phyloP scores from a whole-genome alignment of 2,888 invertebrate species.

The Dryadula phaetusa region DNA sequence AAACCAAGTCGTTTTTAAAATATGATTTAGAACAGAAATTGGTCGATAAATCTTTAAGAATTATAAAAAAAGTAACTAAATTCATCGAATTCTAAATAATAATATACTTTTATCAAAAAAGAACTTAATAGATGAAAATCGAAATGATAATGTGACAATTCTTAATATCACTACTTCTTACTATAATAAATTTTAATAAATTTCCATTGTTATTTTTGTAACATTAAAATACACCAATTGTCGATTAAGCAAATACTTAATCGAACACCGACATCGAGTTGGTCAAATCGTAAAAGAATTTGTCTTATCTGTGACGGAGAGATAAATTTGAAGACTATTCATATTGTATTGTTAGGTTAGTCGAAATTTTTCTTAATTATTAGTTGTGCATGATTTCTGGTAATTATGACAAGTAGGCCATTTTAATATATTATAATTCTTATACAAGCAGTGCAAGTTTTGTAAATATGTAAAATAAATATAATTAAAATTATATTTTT shows the following conservation, averaged over 20 bases:
- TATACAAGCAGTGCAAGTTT: neutral
- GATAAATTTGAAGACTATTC: neutral
- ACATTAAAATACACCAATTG: too few relatives aligned
- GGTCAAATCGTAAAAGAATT: neutral
- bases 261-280: conserved; percentile 21
- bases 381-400: neutral
- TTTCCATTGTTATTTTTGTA: too few relatives aligned
- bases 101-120: too few relatives aligned
- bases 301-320: neutral
- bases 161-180: too few relatives aligned
- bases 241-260: neutral
- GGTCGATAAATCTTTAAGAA: too few relatives aligned
- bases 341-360: conserved; percentile 8
- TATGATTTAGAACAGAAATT: too few relatives aligned
- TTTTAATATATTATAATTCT: neutral
- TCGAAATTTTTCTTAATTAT: neutral
- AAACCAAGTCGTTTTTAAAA: too few relatives aligned
- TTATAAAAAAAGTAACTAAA: too few relatives aligned
- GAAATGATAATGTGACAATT: too few relatives aligned
- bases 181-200: too few relatives aligned
- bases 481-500: neutral
- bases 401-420: neutral
- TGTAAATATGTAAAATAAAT: neutral
- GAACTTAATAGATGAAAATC: too few relatives aligned
- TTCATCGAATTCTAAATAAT: too few relatives aligned